Conservation (phyloP, 2,888 invertebrate genomes). For the Ischnura elegans region DNA sequence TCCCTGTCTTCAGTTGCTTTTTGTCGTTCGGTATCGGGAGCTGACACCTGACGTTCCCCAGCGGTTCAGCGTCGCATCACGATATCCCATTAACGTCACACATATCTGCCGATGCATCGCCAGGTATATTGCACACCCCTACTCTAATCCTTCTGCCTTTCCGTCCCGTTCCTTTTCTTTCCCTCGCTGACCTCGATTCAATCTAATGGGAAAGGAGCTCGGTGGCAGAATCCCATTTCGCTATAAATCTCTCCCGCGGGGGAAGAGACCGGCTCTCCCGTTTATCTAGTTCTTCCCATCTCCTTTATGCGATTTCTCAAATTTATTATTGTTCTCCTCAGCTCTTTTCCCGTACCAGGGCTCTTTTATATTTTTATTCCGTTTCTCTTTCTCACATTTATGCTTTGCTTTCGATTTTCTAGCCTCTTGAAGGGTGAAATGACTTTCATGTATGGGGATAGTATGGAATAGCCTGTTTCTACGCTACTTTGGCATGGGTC, state of each 20-base stretch:
- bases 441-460: no score
- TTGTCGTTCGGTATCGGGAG: no score
- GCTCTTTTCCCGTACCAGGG: background rate
- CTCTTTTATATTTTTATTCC: background rate
- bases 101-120: no score
- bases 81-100: no score
- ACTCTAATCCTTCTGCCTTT: background rate
- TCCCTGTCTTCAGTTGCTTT: no score
- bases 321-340: background rate
- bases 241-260: background rate
- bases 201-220: background rate
- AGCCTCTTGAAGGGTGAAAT: background rate
- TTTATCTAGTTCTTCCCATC: background rate
- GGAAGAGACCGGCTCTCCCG: background rate
- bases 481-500: no score
- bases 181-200: background rate
- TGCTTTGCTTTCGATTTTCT: background rate
- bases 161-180: background rate
- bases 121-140: no score
- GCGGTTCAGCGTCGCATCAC: no score
- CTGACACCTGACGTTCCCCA: no score
- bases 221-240: background rate
- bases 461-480: no score
- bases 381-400: background rate
- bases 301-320: background rate